Evolutionary conservation across 2,113 vertebrate genomes (phyloP).

Genomic region (Ctenodactylus gundi): DNA sequence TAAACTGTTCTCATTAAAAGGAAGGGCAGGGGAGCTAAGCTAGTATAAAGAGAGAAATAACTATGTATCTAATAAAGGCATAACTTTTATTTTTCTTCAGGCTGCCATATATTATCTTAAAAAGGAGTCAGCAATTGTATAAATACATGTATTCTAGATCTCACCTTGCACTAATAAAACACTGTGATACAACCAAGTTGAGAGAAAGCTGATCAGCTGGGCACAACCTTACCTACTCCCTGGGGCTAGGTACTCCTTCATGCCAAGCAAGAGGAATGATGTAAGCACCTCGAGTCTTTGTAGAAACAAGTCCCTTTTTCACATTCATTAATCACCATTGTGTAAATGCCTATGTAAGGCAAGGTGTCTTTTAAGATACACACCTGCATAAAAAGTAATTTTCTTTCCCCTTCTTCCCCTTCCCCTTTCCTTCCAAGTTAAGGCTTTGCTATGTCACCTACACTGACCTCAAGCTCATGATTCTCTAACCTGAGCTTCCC

Average conservation of each 20-base stretch:
- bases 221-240: background rate
- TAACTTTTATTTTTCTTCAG: conserved; percentile 8
- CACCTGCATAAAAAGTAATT: background rate
- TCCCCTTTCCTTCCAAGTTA: background rate
- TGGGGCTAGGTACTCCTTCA: conserved; percentile 19
- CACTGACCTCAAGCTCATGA: background rate
- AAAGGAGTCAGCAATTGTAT: background rate
- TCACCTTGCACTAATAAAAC: background rate
- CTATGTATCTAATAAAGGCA: background rate
- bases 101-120: conserved; percentile 22
- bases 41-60: background rate
- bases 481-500: background rate
- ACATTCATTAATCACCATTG: background rate
- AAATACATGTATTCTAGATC: background rate
- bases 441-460: background rate
- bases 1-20: background rate
- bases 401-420: too few relatives aligned
- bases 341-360: background rate
- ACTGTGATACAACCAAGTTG: background rate
- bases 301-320: conserved; percentile 39
- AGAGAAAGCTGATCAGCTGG: background rate
- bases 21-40: background rate
- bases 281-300: conserved; percentile 14
- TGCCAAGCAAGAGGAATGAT: conserved; percentile 7
- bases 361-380: background rate